A percentile compares a stretch with the other conserved stretches of the same genome.
These are phyloP conservation scores for Perizoma flavofasciatum DNA, from an alignment of 2,888 invertebrate species.

Conservation along the genomic window DNA sequence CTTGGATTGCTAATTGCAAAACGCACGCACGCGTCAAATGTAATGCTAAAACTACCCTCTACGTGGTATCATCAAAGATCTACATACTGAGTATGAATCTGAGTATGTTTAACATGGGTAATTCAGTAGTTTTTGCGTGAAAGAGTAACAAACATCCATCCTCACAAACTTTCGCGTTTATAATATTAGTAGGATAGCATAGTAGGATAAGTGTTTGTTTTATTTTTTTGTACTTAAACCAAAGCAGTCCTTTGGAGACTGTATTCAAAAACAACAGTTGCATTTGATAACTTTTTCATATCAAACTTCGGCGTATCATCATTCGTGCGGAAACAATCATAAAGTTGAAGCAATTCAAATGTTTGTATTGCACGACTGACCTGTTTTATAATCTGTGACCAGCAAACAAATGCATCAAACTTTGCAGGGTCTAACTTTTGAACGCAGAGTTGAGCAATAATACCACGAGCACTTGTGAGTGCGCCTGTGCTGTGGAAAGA, in stretches of 20 bases:
- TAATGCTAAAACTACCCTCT: too few species aligned
- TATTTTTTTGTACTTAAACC: too few species aligned
- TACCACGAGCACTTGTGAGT: constrained; percentile 36
- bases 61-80: too few species aligned
- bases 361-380: constrained; percentile 22
- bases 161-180: too few species aligned
- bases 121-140: too few species aligned
- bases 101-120: too few species aligned
- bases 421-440: constrained; percentile 42
- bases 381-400: constrained; percentile 23
- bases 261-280: neutral
- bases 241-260: neutral
- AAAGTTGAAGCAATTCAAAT: constrained; percentile 25
- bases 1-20: too few species aligned
- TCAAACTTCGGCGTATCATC: constrained; percentile 7
- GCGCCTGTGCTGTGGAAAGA: constrained; percentile 21
- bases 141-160: too few species aligned
- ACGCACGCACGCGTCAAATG: too few species aligned
- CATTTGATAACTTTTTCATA: neutral
- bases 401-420: constrained; percentile 46
- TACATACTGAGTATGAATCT: too few species aligned
- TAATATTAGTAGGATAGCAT: too few species aligned
- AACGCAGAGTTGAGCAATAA: constrained; percentile 46
- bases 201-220: too few species aligned
- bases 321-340: constrained; percentile 15